Evolutionary conservation across 92 coral and sea anemone genomes (phyloP), one percentile per base, ranked within the genome.

Genomic region (Pocillopora grandis): DNA sequence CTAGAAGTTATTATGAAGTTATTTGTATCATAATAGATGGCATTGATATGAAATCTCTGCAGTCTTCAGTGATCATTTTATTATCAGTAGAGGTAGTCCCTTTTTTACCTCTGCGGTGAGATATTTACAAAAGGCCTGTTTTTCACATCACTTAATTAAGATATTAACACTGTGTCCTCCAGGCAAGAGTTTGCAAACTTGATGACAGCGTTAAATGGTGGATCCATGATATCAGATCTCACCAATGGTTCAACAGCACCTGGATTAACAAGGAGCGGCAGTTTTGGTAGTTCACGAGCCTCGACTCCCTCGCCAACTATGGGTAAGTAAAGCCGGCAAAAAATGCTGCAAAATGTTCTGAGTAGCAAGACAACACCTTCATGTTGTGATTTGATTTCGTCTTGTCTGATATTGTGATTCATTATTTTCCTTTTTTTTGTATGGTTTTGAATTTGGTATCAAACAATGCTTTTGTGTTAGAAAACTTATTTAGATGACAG

Each of bases 271-370:
- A 79, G 95, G 76, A 90, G 80, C 64, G 52, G 81, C 35, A 94
- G 98, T 60, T 83, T 90, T 66, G 95, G 90, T 58, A 94, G 95
- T 66, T 92, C 98, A 9, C 87, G 98, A 23, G 87, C 92, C 4
- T 94, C 98, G 2, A 94, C 98, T 21, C 98, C 98, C 57, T 94
- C 92, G 19, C 97, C 94, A 62, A 93, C 95, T 58, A 85, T 89
- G 95, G 98, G 94, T 93, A 82, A 81, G 88, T 55, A 19, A 18
- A 19, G 49, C 56, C 0, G 20, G 72, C 31, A 19, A 69, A 36
- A 16, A 36, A 19, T 14, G 55, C 17, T 52, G 37, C 49, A 68
- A 68, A 70, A 6, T 19, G 31, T 35, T 35, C n/a, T 35, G 35
- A 31, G 73, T 0, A 17, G 5, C 9, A 21, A 13, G 19, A 35